phyloP scores from a whole-genome alignment of 2,888 invertebrate genomes.

The Drepanosiphum platanoidis region DNA sequence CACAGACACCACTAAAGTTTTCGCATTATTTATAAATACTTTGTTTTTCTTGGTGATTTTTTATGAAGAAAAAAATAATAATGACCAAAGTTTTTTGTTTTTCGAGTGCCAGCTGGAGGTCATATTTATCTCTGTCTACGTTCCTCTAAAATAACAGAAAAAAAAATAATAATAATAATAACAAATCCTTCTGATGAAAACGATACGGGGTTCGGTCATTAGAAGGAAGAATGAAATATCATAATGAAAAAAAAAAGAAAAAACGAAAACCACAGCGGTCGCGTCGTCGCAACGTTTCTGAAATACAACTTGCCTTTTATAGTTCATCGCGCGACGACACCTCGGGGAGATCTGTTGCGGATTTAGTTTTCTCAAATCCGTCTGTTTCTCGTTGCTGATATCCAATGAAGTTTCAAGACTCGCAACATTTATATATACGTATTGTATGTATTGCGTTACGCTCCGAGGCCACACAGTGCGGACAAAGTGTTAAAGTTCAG shows the following conservation, averaged over 20 bases:
- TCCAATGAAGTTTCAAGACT: background rate
- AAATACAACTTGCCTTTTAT: background rate
- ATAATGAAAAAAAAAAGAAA: background rate
- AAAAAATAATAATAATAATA: too few relatives aligned
- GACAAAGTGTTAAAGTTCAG: too few relatives aligned
- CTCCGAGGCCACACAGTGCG: too few relatives aligned
- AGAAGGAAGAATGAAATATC: background rate
- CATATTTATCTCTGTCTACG: conserved; percentile 11
- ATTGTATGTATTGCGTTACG: too few relatives aligned
- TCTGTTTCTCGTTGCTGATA: background rate
- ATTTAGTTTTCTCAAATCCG: background rate
- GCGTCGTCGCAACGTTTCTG: background rate
- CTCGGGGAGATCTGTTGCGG: background rate
- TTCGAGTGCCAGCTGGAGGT: conserved; percentile 37
- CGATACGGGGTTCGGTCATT: conserved; percentile 12
- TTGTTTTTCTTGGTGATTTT: conserved; percentile 33
- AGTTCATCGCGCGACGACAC: background rate
- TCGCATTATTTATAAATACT: conserved; percentile 47
- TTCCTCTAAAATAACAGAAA: background rate
- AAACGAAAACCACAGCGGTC: background rate
- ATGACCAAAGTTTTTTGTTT: conserved; percentile 50
- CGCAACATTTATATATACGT: too few relatives aligned
- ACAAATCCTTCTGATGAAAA: background rate
- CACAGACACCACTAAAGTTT: conserved; percentile 37
- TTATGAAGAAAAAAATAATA: conserved; percentile 17